Percentiles rank a stretch among this genome's conserved stretches.
Evolutionary conservation across 2,888 invertebrate genomes (phyloP).

Genomic region (Drosophila nigritarsus): DNA sequence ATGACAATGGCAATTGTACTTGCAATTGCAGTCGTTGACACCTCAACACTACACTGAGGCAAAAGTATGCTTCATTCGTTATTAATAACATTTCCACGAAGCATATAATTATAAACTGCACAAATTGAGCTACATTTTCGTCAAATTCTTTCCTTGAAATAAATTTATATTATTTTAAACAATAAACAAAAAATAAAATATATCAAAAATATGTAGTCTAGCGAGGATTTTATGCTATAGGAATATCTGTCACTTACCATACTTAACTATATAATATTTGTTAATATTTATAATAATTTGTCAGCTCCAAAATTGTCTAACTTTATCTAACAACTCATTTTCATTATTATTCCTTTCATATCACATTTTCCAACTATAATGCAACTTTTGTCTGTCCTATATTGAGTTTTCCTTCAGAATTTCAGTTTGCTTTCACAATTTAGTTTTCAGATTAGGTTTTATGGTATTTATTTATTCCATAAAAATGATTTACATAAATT

Average conservation of each 20-base stretch:
- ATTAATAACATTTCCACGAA: not conserved
- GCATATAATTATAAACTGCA: not conserved
- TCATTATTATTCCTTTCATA: not conserved
- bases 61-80: not conserved
- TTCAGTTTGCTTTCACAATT: not conserved
- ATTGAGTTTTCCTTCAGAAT: not conserved
- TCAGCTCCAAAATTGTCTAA: not conserved
- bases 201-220: accelerated
- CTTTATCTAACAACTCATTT: not conserved
- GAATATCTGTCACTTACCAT: not conserved
- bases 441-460: not conserved
- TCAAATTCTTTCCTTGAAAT: not conserved
- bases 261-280: not conserved
- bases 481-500: not conserved
- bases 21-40: conserved; percentile 71
- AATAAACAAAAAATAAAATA: too few relatives aligned
- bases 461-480: not conserved
- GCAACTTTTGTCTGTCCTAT: not conserved
- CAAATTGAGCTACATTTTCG: not conserved
- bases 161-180: not conserved
- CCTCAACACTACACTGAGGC: conserved; percentile 19
- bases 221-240: too few relatives aligned
- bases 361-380: not conserved
- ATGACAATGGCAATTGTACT: conserved; percentile 16
- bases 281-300: not conserved